Percentiles rank a stretch among this genome's conserved stretches.
phyloP scores from a whole-genome alignment of 2,113 vertebrate genomes.

The Tenebrosternarchus preto region DNA sequence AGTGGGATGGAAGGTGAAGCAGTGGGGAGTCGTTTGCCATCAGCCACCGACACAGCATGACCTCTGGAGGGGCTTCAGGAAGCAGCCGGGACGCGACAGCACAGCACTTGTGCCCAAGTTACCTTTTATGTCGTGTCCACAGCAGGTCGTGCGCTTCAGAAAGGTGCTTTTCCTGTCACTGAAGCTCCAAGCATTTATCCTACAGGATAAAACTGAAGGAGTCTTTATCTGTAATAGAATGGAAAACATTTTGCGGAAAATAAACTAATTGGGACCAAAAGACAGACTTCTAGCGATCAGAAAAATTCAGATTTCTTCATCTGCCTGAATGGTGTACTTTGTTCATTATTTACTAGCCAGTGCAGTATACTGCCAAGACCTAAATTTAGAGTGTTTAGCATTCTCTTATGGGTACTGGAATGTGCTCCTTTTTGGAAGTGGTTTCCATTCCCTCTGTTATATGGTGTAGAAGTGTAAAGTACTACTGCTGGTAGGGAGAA shows the following conservation, averaged over 20 bases:
- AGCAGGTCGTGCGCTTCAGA: neutral
- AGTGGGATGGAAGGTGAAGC: neutral
- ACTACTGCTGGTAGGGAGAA: conserved; percentile 3
- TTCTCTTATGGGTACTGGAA: conserved; percentile 28
- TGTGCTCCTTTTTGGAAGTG: conserved; percentile 19
- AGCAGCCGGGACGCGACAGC: neutral
- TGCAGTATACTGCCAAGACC: conserved; percentile 1
- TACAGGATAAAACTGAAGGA: neutral
- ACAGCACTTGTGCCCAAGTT: neutral
- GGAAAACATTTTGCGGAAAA: neutral
- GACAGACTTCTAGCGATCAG: neutral
- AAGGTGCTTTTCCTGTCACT: too few relatives aligned
- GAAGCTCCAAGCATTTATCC: too few relatives aligned
- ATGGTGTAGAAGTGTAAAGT: conserved; percentile 3
- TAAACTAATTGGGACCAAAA: neutral
- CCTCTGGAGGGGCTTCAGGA: too few relatives aligned
- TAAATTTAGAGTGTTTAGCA: conserved; percentile 35
- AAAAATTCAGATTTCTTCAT: conserved; percentile 22
- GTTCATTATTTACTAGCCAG: conserved; percentile 24
- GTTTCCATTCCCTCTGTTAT: conserved; percentile 33
- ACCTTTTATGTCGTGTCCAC: neutral
- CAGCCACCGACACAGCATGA: neutral
- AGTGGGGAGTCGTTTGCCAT: neutral
- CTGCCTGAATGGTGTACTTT: conserved; percentile 27
- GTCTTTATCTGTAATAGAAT: neutral